Evolutionary conservation across 2,113 vertebrate genomes (phyloP), one percentile per base, ranked within the genome.

Genomic region (Cygnus buccinator): DNA sequence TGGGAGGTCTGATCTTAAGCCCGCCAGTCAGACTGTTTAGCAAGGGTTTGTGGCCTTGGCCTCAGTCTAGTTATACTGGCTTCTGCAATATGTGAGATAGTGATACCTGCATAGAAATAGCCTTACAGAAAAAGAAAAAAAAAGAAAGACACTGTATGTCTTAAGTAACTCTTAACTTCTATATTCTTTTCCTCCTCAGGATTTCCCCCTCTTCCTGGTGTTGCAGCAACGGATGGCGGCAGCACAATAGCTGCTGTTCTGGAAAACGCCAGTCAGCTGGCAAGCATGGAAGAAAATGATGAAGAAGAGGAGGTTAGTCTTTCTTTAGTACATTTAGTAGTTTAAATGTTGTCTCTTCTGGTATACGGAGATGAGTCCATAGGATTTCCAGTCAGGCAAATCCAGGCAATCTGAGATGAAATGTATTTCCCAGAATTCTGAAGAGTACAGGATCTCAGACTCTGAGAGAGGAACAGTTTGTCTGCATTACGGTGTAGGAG

Each of bases 151-250:
- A 50, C 20, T 3, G 11, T 16, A 13, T 39, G 68, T 66, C 39
- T 41, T 52, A 41, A 12, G 43, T n/a, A 75, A 5, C 44, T 85
- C 57, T 76, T 33, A 58, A 15, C 52, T 46, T 75, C 26, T 93
- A 9, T 76, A 11, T 62, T 78, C 43, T 54, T 73, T 95, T 46
- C 89, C 33, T 84, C 16, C 54, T 22, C 97, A 99, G 99, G 99
- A 20, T 99, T 99, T 96, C 99, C 99, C 83, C 98, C 99, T 6
- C 98, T 99, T 94, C 99, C 99, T 67, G 99, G 99, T 57, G 96
- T 99, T 96, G 98, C 91, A 29, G 58, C 96, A 3, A 22, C 41
- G 10, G 97, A 96, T 3, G 98, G 98, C 70, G 97, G 98, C 66
- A 97, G 97, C 63, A 94, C 95, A 9, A 95, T 99, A 26, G 96